phyloP scores from a whole-genome alignment of 2,888 invertebrate species.

The Ptychoptera contaminata region DNA sequence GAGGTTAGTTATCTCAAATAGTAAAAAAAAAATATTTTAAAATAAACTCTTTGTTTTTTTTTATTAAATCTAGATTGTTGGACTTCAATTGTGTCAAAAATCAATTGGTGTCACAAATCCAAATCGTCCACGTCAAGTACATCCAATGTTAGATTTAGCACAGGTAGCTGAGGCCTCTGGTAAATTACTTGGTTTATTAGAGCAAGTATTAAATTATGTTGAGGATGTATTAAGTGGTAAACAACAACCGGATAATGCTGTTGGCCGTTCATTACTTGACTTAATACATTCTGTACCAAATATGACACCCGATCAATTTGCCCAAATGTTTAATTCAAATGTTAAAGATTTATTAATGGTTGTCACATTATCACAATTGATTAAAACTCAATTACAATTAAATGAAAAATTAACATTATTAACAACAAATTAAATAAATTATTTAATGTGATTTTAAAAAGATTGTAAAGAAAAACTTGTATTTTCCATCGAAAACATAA shows the following conservation, averaged over 20 bases:
- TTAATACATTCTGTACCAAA: constrained; percentile 84
- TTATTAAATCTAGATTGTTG: constrained; percentile 36
- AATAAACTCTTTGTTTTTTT: constrained; percentile 8
- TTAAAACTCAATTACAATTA: constrained; percentile 89
- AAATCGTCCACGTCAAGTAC: constrained; percentile 43
- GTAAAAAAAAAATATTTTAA: not conserved
- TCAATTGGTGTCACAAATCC: constrained; percentile 44
- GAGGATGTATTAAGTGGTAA: constrained; percentile 81
- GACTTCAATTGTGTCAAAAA: constrained; percentile 67
- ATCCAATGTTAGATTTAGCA: constrained; percentile 53
- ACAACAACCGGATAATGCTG: constrained; percentile 63
- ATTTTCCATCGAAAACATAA: not conserved
- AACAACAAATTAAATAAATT: constrained; percentile 41
- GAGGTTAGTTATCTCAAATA: constrained; percentile 40
- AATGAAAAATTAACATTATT: constrained; percentile 89
- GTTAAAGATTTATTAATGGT: constrained; percentile 97
- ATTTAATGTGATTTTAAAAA: not conserved
- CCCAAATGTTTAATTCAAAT: constrained; percentile 88
- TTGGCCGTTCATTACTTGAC: constrained; percentile 80
- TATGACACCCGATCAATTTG: constrained; percentile 79
- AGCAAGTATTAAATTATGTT: constrained; percentile 67
- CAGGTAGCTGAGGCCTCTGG: constrained; percentile 77
- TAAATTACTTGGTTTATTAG: constrained; percentile 59
- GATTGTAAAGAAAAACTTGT: not conserved
- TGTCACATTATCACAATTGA: constrained; percentile 85